Evolutionary conservation across 1,140 invertebrate genomes (phyloP), one percentile per base, ranked within the genome.

Genomic region (Drosophila nasuta): DNA sequence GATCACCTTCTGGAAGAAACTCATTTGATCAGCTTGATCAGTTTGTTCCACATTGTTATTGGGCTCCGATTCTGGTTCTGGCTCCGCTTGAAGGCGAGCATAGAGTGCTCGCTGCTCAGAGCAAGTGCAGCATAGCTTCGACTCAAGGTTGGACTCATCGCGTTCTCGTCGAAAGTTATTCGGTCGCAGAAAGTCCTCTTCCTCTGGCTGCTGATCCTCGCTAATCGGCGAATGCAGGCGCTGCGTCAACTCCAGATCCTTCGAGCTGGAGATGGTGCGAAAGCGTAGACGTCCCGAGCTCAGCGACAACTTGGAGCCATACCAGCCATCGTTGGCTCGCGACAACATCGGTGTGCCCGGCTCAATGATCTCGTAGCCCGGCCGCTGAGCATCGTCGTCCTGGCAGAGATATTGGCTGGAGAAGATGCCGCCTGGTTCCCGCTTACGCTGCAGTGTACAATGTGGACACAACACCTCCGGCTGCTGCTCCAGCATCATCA

Each of bases 401-500:
- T 95, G 95, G 76, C 94, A 95, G 25, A 95, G 92, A 89, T 95
- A 95, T 81, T 95, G 95, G 89, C 95, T 95, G 63, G 94, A 94
- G 80, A 95, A 94, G 33, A 94, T 91, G 64, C 93, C 82, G 3
- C 93, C 81, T 66, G 92, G 93, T 70, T 93, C 81, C 0, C 80
- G 87, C 5, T 91, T 91, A 3, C 71, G 75, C 41, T 86, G 79
- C 69, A 81, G 57, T 56, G 86, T 30, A 68, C 92, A 92, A n/a
- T 83, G 92, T n/a, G 77, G 64, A 17, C 92, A 92, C 49, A 85
- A n/a, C n/a, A 25, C 1, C 35, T 76, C 75, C 6, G 56, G 13
- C 52, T 68, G 56, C 5, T 28, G 69, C 11, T 46, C 52, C 38
- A 15, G 17, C 5, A 46, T 25, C 46, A 46, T 25, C 46, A 30